phyloP scores from a whole-genome alignment of 2,113 vertebrate species.

The Microtus oregoni region DNA sequence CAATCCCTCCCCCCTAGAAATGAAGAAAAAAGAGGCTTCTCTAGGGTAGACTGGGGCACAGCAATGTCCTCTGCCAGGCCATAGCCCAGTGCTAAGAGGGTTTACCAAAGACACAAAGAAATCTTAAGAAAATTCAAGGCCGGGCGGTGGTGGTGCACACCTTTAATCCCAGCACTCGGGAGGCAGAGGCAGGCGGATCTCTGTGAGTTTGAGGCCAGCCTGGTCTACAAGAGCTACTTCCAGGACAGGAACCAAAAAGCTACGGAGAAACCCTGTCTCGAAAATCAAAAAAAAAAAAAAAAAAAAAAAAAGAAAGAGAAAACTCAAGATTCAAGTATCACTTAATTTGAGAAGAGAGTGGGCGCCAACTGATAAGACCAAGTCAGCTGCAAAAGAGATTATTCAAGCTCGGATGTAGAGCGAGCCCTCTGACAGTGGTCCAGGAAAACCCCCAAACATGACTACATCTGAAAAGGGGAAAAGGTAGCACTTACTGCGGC shows the following conservation, averaged over 20 bases:
- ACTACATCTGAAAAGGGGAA: neutral
- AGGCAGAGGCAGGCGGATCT: no score
- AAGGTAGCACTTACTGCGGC: conserved; percentile 87
- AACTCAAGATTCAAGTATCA: no score
- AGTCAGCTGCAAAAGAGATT: no score
- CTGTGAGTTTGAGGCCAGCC: no score
- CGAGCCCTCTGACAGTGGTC: fast-evolving
- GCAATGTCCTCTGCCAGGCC: fast-evolving
- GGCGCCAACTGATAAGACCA: neutral
- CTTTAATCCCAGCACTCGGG: no score
- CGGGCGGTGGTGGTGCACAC: no score
- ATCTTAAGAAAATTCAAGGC: no score
- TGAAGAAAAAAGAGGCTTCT: neutral
- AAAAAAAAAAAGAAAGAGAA: no score
- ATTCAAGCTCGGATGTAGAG: neutral
- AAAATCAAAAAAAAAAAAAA: no score
- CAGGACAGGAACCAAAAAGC: no score
- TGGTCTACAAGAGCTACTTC: no score
- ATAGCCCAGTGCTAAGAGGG: fast-evolving
- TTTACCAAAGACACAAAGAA: neutral
- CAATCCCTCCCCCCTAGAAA: neutral
- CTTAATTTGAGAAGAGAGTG: neutral
- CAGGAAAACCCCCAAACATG: fast-evolving
- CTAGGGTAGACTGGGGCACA: neutral
- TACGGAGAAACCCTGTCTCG: no score